Evolutionary conservation across 2,113 vertebrate genomes (phyloP).

Genomic region (Elephas maximus): DNA sequence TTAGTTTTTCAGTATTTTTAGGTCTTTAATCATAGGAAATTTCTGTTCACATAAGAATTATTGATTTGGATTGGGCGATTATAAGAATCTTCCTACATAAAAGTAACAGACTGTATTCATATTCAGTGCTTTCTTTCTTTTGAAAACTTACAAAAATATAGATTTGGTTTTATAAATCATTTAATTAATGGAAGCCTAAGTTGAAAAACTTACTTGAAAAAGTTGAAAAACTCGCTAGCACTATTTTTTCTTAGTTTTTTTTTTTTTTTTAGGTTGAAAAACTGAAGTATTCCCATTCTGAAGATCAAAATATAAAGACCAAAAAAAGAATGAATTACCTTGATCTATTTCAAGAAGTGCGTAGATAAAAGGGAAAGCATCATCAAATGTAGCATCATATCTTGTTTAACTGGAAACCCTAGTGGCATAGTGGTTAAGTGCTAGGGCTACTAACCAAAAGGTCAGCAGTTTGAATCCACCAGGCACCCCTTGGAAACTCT

Average conservation of each 20-base stretch:
- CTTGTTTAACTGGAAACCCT: not conserved
- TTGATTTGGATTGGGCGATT: not conserved
- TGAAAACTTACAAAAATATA: constrained; percentile 19
- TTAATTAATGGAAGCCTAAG: constrained; percentile 14
- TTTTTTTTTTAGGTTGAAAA: not conserved
- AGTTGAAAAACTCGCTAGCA: too few relatives aligned
- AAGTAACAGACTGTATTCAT: not conserved
- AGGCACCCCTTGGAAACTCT: too few relatives aligned
- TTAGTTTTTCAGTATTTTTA: not conserved
- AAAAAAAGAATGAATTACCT: not conserved
- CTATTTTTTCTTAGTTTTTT: too few relatives aligned
- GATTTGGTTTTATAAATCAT: not conserved
- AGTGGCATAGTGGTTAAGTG: too few relatives aligned
- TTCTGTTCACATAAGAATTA: not conserved
- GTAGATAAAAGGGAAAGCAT: not conserved
- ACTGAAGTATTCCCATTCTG: not conserved
- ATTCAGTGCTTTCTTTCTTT: not conserved
- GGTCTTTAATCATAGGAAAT: not conserved
- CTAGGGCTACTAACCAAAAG: too few relatives aligned
- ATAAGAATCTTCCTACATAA: not conserved
- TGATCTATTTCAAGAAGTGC: not conserved
- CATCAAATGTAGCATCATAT: not conserved
- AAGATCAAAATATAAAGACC: not conserved
- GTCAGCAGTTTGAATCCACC: too few relatives aligned
- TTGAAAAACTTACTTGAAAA: not conserved